Percentiles rank a stretch among this genome's conserved stretches.
Conservation (phyloP, 2,888 invertebrate species). For the Emmelina monodactyla region DNA sequence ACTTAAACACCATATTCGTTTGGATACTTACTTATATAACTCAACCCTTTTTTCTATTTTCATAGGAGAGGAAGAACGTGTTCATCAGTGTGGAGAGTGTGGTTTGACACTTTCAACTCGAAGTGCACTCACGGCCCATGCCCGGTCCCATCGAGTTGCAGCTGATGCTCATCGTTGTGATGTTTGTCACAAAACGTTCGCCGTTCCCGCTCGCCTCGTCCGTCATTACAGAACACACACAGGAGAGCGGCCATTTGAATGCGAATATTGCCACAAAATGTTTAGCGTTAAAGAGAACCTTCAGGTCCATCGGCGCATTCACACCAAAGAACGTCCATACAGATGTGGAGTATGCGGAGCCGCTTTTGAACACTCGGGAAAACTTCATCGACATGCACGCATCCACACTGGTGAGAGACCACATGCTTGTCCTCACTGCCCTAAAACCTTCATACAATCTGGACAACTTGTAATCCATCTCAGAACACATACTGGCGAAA, state of each 20-base stretch:
- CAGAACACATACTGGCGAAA: constrained; percentile 88
- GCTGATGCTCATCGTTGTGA: constrained; percentile 87
- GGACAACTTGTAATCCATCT: constrained; percentile 92
- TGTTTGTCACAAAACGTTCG: constrained; percentile 90
- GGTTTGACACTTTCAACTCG: constrained; percentile 79
- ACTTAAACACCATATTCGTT: too few species aligned
- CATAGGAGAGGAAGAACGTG: constrained; percentile 63
- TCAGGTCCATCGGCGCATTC: constrained; percentile 88
- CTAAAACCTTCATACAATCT: constrained; percentile 90
- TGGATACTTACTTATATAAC: too few species aligned
- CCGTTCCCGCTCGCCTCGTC: constrained; percentile 84
- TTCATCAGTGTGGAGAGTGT: constrained; percentile 72
- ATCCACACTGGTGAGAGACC: constrained; percentile 92
- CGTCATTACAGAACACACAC: constrained; percentile 91
- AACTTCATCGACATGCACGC: constrained; percentile 88
- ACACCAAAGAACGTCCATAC: constrained; percentile 91
- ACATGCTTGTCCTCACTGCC: constrained; percentile 86
- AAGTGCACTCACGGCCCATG: constrained; percentile 78
- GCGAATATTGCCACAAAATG: constrained; percentile 91
- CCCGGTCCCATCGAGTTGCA: constrained; percentile 47
- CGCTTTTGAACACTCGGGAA: constrained; percentile 91
- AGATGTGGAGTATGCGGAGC: constrained; percentile 88
- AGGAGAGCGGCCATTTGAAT: constrained; percentile 89
- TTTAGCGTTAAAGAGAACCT: constrained; percentile 93
- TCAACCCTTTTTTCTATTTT: too few species aligned